Evolutionary conservation across 2,888 invertebrate genomes (phyloP).

Genomic region (Dicyrtoma fusca): DNA sequence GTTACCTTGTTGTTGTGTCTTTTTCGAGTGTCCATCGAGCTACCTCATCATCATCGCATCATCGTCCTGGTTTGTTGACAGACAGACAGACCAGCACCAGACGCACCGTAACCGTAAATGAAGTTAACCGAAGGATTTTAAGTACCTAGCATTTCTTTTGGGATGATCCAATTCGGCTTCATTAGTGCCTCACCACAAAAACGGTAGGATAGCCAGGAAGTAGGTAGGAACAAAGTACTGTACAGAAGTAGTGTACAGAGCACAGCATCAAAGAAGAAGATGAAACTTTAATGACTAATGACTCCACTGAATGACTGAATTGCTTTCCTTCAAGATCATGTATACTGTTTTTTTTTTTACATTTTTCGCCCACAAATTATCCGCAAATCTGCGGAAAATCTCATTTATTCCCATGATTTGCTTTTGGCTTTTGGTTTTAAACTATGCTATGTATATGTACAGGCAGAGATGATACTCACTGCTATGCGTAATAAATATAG

Average conservation of each 20-base stretch:
- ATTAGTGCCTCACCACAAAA: slow-evolving; percentile 33
- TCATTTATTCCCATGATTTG: background rate
- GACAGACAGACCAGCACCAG: no score
- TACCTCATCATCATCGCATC: no score
- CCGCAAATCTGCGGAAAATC: slow-evolving; percentile 15
- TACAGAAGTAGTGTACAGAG: slow-evolving; percentile 5
- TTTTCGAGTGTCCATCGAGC: slow-evolving; percentile 6
- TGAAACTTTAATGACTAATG: slow-evolving; percentile 35
- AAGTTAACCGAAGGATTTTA: background rate
- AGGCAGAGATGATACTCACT: background rate
- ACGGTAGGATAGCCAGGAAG: slow-evolving; percentile 26
- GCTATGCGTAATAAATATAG: background rate
- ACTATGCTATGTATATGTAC: background rate
- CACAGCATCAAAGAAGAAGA: background rate
- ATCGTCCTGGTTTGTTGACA: no score
- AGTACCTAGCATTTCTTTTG: slow-evolving; percentile 13
- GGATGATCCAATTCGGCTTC: slow-evolving; percentile 34
- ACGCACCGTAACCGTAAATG: slow-evolving; percentile 3
- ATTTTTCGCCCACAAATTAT: slow-evolving; percentile 30
- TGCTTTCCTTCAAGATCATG: background rate
- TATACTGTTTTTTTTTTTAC: background rate
- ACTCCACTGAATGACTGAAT: background rate
- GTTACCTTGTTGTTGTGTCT: no score
- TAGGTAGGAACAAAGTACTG: slow-evolving; percentile 5
- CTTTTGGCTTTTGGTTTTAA: background rate